Percentiles rank a stretch among this genome's conserved stretches.
Conservation (phyloP, 2,888 invertebrate genomes). For the Drosophila vallismaia region DNA sequence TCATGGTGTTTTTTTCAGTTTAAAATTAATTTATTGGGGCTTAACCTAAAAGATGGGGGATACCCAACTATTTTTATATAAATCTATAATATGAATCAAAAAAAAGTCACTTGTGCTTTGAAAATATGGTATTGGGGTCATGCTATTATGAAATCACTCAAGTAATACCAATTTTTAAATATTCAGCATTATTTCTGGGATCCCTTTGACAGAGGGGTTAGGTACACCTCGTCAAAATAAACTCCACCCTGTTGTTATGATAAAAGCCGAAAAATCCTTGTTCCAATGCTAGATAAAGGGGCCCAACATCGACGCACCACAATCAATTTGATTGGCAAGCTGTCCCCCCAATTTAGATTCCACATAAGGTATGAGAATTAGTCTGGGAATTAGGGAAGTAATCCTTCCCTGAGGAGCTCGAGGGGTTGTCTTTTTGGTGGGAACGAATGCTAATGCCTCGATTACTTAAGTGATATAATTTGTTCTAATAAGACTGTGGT, state of each 20-base stretch:
- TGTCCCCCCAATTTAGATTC: constrained; percentile 63
- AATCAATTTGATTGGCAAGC: constrained; percentile 78
- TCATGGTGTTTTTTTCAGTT: background rate
- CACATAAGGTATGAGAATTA: constrained; percentile 55
- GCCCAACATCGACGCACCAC: constrained; percentile 32
- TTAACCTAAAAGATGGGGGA: background rate
- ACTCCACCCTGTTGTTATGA: constrained; percentile 12
- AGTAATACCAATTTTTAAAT: background rate
- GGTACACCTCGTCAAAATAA: constrained; percentile 8
- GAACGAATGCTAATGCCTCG: constrained; percentile 28
- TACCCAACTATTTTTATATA: background rate
- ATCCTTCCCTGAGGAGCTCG: constrained; percentile 13
- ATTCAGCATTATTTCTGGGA: constrained; percentile 6
- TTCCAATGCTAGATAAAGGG: constrained; percentile 40
- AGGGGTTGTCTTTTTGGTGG: constrained; percentile 17
- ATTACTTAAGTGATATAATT: constrained; percentile 33
- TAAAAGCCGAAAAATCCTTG: constrained; percentile 32
- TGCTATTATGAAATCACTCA: background rate
- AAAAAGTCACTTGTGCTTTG: no score
- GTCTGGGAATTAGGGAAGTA: constrained; percentile 61
- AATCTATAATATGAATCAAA: background rate
- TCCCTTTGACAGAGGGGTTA: constrained; percentile 16
- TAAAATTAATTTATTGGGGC: background rate
- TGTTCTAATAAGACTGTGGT: constrained; percentile 17
- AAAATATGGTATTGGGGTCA: background rate